These are phyloP conservation scores for Nyctalus aviator DNA, from an alignment of 2,797 vertebrate species.

Conservation along the genomic window DNA sequence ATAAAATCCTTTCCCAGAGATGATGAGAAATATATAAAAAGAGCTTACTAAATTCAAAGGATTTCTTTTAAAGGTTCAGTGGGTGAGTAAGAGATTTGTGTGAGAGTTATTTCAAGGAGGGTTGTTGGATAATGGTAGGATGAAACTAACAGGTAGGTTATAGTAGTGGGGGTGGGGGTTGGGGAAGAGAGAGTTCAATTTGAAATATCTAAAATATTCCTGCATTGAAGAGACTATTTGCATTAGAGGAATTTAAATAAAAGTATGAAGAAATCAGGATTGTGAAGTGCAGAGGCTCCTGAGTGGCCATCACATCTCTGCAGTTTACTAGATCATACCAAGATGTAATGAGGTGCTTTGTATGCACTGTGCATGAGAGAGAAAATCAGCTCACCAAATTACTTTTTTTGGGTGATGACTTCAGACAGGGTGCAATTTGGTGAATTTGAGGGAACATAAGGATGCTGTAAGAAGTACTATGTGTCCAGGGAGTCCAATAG, in stretches of 20 bases:
- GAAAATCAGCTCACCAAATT: constrained; percentile 70
- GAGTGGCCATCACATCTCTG: constrained; percentile 15
- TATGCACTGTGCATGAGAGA: constrained; percentile 41
- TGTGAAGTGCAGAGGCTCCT: not conserved
- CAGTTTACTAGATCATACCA: constrained; percentile 53
- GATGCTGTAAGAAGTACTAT: constrained; percentile 37
- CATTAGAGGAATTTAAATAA: not conserved
- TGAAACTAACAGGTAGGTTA: not conserved
- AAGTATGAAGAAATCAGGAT: not conserved
- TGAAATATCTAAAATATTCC: not conserved
- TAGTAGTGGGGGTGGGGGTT: not conserved
- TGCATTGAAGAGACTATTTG: constrained; percentile 51
- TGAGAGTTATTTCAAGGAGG: not conserved
- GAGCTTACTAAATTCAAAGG: constrained; percentile 65
- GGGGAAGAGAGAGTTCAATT: not conserved
- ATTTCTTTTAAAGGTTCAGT: constrained; percentile 65
- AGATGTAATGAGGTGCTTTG: constrained; percentile 76
- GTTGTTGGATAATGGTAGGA: not conserved
- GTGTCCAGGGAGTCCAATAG: constrained; percentile 57
- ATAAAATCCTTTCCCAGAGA: constrained; percentile 73
- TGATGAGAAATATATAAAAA: constrained; percentile 64
- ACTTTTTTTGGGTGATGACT: constrained; percentile 67
- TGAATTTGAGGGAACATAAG: constrained; percentile 62
- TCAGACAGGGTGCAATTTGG: constrained; percentile 66
- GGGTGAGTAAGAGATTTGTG: constrained; percentile 36